Conservation (phyloP, 37 sponge, comb jelly and placozoan species). For the Crambe crambe region DNA sequence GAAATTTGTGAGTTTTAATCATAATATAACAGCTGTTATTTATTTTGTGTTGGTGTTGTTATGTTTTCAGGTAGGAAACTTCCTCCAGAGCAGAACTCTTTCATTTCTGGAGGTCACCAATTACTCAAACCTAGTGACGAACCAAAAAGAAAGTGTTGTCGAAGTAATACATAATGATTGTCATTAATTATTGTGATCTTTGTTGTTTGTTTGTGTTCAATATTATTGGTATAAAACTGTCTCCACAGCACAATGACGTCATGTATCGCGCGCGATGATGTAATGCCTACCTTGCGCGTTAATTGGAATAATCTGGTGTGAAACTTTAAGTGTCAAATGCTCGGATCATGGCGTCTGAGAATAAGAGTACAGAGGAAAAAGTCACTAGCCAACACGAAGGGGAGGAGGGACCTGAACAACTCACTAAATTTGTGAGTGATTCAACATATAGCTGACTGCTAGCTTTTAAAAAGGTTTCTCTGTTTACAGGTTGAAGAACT, state of each 20-base stretch:
- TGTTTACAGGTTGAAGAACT: conserved; percentile 56
- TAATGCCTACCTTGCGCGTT: no score
- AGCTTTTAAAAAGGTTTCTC: no score
- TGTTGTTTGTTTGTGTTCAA: background rate
- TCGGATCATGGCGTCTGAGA: background rate
- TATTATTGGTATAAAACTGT: no score
- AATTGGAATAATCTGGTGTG: no score
- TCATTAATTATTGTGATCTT: background rate
- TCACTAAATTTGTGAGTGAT: conserved; percentile 49
- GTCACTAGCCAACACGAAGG: background rate
- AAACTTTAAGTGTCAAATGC: no score
- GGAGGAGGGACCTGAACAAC: conserved; percentile 26
- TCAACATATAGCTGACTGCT: no score
- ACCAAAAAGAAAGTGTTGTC: background rate
- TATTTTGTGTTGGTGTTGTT: no score
- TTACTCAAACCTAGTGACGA: background rate
- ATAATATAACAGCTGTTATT: background rate
- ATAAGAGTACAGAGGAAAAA: background rate
- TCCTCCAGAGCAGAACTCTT: background rate
- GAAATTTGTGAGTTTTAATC: conserved; percentile 74
- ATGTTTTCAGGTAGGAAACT: conserved; percentile 36
- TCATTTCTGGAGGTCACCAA: conserved; percentile 14
- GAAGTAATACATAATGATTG: background rate
- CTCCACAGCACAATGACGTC: no score
- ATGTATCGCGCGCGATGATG: no score